Evolutionary conservation across 2,888 invertebrate genomes (phyloP).

Genomic region (Trachelus iudaicus): DNA sequence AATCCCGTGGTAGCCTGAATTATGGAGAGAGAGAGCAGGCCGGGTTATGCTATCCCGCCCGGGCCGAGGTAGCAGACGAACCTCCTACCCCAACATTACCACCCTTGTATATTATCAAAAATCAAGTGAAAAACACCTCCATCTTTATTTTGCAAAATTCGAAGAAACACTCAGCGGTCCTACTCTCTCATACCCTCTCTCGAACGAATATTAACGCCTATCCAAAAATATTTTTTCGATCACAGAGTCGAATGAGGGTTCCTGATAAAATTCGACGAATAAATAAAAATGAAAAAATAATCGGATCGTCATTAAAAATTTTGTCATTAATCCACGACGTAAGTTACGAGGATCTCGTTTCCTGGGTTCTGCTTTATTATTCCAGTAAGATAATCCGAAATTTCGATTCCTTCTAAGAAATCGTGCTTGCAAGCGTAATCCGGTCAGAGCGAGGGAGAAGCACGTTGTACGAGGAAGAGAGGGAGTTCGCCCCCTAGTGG

Average conservation of each 20-base stretch:
- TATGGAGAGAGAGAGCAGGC: slow-evolving; percentile 48
- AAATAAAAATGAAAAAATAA: not conserved
- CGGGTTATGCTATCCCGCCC: slow-evolving; percentile 51
- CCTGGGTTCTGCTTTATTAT: not conserved
- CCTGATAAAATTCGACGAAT: not conserved
- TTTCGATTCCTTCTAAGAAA: not conserved
- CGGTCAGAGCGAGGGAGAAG: slow-evolving; percentile 32
- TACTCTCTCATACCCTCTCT: too few relatives aligned
- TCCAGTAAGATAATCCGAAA: not conserved
- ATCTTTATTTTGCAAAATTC: not conserved
- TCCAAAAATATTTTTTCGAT: not conserved
- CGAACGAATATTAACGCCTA: not conserved
- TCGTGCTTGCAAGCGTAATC: slow-evolving; percentile 24
- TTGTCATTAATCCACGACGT: not conserved
- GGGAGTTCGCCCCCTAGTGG: slow-evolving; percentile 14
- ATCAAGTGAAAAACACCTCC: not conserved
- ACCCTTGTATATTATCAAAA: not conserved
- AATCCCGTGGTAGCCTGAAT: slow-evolving; percentile 53
- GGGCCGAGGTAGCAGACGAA: slow-evolving; percentile 9
- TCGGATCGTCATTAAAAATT: not conserved
- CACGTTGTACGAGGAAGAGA: slow-evolving; percentile 14
- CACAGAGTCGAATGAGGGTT: not conserved
- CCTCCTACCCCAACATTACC: not conserved
- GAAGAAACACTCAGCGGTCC: too few relatives aligned
- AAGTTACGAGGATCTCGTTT: not conserved